phyloP scores from a whole-genome alignment of 2,797 vertebrate genomes.

The Varecia variegata region DNA sequence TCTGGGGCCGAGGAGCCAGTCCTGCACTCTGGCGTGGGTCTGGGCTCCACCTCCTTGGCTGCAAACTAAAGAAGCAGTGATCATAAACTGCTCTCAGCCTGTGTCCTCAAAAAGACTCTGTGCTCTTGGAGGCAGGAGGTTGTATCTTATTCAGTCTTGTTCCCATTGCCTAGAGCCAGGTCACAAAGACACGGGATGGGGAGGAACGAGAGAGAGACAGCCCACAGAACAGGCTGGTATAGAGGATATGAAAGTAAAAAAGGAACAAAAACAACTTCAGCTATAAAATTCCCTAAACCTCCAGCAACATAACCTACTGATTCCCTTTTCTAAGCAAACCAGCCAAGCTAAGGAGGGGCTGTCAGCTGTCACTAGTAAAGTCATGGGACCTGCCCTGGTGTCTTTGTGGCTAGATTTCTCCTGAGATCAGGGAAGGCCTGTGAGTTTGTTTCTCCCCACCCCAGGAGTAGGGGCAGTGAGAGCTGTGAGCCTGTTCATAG shows the following conservation, averaged over 20 bases:
- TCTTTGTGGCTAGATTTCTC: background rate
- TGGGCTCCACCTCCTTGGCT: constrained; percentile 44
- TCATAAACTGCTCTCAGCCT: background rate
- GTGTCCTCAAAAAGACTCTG: constrained; percentile 20
- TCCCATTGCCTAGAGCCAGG: background rate
- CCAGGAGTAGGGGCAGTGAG: background rate
- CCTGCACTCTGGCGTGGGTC: background rate
- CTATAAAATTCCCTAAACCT: constrained; percentile 23
- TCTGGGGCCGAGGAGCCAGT: constrained; percentile 38
- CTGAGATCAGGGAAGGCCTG: background rate
- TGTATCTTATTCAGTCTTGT: constrained; percentile 19
- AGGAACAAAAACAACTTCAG: background rate
- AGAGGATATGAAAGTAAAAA: background rate
- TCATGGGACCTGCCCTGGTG: background rate
- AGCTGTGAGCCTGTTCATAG: background rate
- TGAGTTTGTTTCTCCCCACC: no score
- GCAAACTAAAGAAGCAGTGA: constrained; percentile 38
- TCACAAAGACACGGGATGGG: background rate
- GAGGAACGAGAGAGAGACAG: background rate
- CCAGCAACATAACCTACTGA: background rate
- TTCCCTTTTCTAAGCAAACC: constrained; percentile 27
- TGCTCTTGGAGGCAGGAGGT: background rate
- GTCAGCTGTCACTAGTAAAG: background rate
- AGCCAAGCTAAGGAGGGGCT: background rate
- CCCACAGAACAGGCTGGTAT: background rate